Evolutionary conservation across 2,888 invertebrate species (phyloP).

Genomic region (Dolomedes plantarius): DNA sequence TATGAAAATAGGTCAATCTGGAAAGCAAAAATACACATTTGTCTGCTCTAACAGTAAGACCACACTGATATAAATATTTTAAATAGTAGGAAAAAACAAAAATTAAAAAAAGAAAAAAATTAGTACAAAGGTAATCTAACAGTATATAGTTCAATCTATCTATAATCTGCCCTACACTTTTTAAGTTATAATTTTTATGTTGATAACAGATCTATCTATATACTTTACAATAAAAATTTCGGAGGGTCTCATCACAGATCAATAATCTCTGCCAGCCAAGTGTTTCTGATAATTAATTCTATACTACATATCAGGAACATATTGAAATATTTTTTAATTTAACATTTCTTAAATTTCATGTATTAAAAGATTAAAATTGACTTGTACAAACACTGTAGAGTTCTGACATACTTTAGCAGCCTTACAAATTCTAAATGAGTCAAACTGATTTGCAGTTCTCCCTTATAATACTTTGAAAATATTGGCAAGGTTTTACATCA

Average conservation of each 20-base stretch:
- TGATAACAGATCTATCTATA: conserved; percentile 25
- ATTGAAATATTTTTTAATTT: conserved; percentile 24
- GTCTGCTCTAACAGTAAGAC: not conserved
- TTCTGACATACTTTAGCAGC: not conserved
- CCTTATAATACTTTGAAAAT: conserved; percentile 14
- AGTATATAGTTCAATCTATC: conserved; percentile 18
- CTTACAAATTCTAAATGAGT: not conserved
- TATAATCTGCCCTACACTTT: conserved; percentile 18
- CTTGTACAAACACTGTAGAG: not conserved
- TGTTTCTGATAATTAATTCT: conserved; percentile 9
- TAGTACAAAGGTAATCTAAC: conserved; percentile 22
- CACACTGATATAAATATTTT: not conserved
- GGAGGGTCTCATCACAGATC: conserved; percentile 60
- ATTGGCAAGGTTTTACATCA: conserved; percentile 12
- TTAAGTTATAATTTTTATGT: conserved; percentile 14
- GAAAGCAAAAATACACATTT: no score
- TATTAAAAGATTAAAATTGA: conserved; percentile 11
- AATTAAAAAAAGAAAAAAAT: conserved; percentile 22
- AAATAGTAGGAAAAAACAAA: not conserved
- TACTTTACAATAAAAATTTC: conserved; percentile 26
- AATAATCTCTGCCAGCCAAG: conserved; percentile 30
- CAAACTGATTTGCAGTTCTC: not conserved
- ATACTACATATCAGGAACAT: conserved; percentile 42
- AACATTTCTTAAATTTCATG: not conserved
- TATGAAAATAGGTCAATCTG: no score